phyloP scores from a whole-genome alignment of 2,113 vertebrate species.

The Zapornia atra region DNA sequence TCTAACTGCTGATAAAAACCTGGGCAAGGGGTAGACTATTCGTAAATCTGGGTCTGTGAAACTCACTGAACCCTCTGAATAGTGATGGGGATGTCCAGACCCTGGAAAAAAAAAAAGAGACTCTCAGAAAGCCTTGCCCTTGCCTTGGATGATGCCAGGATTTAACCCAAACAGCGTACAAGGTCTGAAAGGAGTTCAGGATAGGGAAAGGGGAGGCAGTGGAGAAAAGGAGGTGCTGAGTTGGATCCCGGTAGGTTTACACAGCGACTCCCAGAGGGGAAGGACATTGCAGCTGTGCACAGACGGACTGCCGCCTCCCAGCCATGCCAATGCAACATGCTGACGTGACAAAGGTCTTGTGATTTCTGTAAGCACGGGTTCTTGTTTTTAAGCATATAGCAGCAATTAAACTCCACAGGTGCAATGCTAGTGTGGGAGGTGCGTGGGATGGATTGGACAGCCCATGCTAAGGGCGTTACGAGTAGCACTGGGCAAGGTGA shows the following conservation, averaged over 20 bases:
- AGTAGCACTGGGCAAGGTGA: background rate
- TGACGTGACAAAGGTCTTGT: background rate
- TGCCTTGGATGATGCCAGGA: background rate
- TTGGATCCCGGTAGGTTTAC: background rate
- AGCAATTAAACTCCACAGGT: background rate
- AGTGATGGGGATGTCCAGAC: background rate
- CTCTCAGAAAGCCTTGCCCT: background rate
- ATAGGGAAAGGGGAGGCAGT: background rate
- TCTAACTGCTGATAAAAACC: background rate
- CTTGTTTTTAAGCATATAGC: rapidly evolving
- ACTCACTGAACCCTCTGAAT: background rate
- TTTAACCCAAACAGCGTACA: background rate
- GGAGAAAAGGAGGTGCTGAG: background rate
- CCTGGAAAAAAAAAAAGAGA: background rate
- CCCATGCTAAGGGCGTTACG: background rate
- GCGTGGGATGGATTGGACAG: rapidly evolving
- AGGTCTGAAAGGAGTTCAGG: background rate
- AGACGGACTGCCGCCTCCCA: background rate
- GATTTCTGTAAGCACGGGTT: background rate
- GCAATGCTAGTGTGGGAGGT: background rate
- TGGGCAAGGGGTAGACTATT: background rate
- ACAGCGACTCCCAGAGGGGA: background rate
- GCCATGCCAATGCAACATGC: background rate
- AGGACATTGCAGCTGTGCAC: background rate
- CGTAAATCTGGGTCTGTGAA: background rate